Base-by-base conservation (phyloP, 2,113 vertebrate species). In the Ramphastos sulfuratus region DNA sequence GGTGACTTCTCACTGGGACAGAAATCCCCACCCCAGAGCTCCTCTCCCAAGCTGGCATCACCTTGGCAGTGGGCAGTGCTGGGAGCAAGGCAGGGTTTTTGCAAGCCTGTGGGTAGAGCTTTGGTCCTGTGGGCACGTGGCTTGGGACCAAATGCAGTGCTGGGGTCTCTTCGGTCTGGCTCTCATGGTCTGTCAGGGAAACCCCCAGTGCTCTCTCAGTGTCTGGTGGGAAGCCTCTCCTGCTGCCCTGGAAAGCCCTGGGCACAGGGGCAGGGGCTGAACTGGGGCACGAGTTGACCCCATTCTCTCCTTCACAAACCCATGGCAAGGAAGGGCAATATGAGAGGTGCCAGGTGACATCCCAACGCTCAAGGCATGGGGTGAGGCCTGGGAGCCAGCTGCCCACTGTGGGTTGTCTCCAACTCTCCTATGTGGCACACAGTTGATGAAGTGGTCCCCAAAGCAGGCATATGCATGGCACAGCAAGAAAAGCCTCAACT, bases 401-500 rank as follows among this genome's bases (percentile, higher is more conserved):
- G 5, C 8, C 21, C 3, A 2, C 52, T 27, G 39, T 2, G 7
- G 14, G 8, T 10, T 35, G 18, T 14, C 58, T 33, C 73, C 9
- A 9, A 58, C n/a, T 72, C 46, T 71, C 23, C 23, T 4, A 30
- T 0, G 7, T 8, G 16, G 31, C 28, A 19, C 69, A 28, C 0
- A 0, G 35, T 17, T n/a, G 8, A 8, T 18, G 6, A 14, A 82
- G 16, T 28, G 31, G 70, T 52, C n/a, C 69, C 31, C 66, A n/a
- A 54, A 71, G 23, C 37, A 2, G 15, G 9, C 50, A 46, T 0
- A 0, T 1, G 0, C 5, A 14, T 2, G 4, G 52, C 17, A 11
- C 15, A n/a, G 42, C 66, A 39, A 55, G 65, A 33, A 65, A 56
- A 80, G 64, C 50, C 54, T 52, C 73, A 15, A 2, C 12, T 56